Evolutionary conservation across 2,797 vertebrate species (phyloP), one percentile per base, ranked within the genome.

Genomic region (Thalassophryne amazonica): DNA sequence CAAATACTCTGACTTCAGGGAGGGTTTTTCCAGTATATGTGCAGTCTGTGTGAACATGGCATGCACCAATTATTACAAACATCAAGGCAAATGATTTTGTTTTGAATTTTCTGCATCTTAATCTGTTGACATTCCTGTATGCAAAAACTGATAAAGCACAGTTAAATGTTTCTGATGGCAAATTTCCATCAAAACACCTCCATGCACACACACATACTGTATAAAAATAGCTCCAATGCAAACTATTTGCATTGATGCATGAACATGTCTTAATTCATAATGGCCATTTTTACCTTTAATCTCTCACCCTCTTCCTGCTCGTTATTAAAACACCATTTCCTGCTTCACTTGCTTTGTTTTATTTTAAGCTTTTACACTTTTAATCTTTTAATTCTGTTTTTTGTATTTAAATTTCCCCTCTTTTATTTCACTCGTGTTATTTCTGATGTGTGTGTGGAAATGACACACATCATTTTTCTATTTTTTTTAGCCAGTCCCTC

Each of bases 241-340:
- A 38, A 21, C 12, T 34, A 7, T 22, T 20, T 40, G 17, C 30
- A 34, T 9, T 19, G 20, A 30, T 45, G 53, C 48, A 42, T 40
- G 28, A 6, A 18, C 14, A 32, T n/a, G 21, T 23, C 10, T 33
- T 43, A 50, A 60, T 63, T 52, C 13, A 28, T 52, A 59, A 62
- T 30, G 40, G n/a, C 11, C 36, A 59, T 1, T 41, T 58, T 18
- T 41, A 7, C 39, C 60, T 31, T 27, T 18, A 29, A 35, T 52
- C 16, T 34, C 30, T 19, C 31, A 4, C 14, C 23, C 19, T 37
- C 7, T 5, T 33, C 6, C 1, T 41, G 52, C 40, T 14, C 22
- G 15, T 34, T 38, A 34, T 18, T 53, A 12, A 56, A 54, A 32
- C 23, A 28, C 27, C 19, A 39, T 39, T 49, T 52, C 11, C 13